Evolutionary conservation across 2,797 vertebrate species (phyloP), one percentile per base, ranked within the genome.

Genomic region (Acanthurus lineatus): DNA sequence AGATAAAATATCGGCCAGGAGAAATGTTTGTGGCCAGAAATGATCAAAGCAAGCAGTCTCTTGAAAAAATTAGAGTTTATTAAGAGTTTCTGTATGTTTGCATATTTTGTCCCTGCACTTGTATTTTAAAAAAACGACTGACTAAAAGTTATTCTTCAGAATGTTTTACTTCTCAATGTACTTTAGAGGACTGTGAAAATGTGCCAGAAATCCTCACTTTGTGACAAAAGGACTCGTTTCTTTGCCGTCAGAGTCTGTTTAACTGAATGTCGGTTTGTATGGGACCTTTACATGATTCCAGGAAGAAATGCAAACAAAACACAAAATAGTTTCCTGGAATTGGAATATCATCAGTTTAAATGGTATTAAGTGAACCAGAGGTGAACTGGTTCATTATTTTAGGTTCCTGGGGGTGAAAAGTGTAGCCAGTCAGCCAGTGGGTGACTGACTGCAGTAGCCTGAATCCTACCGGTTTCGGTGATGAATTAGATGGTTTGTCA

Each of bases 1-100:
- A 44, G 66, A 69, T 19, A 17, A 42, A 69, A 42, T 69, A 62
- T 76, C 42, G 59, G 67, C 73, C 54, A 65, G 22, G 15, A 51
- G 40, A 57, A 61, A 69, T 17, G 63, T 72, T 58, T 51, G 32
- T 20, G 42, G 53, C 51, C 40, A 54, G 17, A 45, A 65, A 45
- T 57, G 0, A 57, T 51, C 10, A 6, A 69, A 15, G 15, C 38
- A 53, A n/a, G 2, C 57, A 35, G 17, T 19, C 17, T 48, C n/a
- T 4, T 19, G 3, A 15, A 48, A 16, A 35, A 35, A 35, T 35
- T 35, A 32, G 3, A 4, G 28, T 32, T 32, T 32, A 32, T 3
- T 4, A 35, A 35, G 32, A 35, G 32, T 35, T 35, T 35, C 32
- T 35, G 32, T 35, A 35, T 35, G 32, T 35, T 25, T 35, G 32